phyloP scores from a whole-genome alignment of 1,140 invertebrate genomes.

The Cydia amplana region DNA sequence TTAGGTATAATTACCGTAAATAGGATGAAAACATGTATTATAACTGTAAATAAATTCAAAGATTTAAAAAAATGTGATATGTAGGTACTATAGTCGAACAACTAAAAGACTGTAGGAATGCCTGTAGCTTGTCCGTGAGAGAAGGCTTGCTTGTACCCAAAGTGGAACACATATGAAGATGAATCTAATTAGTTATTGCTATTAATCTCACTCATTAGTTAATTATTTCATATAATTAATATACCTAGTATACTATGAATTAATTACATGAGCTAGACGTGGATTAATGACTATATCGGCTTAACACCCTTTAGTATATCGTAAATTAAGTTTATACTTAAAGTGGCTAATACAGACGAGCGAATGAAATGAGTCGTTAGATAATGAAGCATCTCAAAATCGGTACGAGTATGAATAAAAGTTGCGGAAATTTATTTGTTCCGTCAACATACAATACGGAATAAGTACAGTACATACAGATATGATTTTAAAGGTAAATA shows the following conservation, averaged over 20 bases:
- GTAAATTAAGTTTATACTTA: conserved; percentile 23
- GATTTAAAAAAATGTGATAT: background rate
- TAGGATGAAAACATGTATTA: background rate
- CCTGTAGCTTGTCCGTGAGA: background rate
- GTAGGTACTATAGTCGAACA: no score
- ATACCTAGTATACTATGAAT: background rate
- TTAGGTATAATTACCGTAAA: no score
- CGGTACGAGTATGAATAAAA: no score
- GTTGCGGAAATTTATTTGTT: no score
- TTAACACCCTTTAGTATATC: background rate
- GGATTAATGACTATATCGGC: conserved; percentile 1
- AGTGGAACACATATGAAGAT: background rate
- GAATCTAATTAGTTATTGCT: background rate
- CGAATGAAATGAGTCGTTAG: background rate
- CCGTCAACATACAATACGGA: no score
- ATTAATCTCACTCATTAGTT: background rate
- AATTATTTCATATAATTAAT: background rate
- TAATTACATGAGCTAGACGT: background rate
- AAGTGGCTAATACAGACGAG: background rate
- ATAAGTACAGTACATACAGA: no score
- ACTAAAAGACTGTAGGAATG: no score
- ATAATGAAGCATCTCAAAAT: no score
- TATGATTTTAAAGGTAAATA: no score
- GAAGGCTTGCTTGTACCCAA: background rate
- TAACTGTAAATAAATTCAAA: background rate